Conservation (phyloP, 2,797 vertebrate species). For the Remorina albescens region DNA sequence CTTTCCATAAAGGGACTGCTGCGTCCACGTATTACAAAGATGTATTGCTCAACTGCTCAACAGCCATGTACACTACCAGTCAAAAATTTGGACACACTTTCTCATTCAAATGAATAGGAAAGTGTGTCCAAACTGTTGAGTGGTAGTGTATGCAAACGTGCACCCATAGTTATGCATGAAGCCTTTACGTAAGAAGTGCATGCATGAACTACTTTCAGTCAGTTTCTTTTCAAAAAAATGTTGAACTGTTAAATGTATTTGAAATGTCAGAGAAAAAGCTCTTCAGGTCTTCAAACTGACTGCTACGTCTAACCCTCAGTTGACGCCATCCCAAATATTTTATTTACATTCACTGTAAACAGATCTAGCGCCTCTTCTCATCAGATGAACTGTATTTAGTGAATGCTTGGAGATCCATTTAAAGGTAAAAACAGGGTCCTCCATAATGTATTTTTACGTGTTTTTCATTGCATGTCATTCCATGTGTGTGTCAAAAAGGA, state of each 20-base stretch:
- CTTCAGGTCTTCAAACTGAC: not conserved
- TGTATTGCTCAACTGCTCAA: not conserved
- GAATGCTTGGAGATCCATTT: not conserved
- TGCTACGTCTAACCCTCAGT: not conserved
- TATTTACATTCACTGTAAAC: not conserved
- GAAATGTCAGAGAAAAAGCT: no score
- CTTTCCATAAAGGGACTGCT: slow-evolving; percentile 5
- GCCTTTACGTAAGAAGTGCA: not conserved
- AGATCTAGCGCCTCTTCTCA: not conserved
- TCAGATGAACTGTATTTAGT: not conserved
- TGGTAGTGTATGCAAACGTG: not conserved
- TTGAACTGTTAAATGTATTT: not conserved
- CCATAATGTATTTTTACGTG: not conserved
- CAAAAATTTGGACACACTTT: no score
- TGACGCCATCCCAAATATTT: not conserved
- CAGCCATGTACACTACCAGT: no score
- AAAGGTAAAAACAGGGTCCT: not conserved
- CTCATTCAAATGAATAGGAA: no score
- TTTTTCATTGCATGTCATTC: slow-evolving; percentile 41
- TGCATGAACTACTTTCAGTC: not conserved
- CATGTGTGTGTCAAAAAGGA: slow-evolving; percentile 27
- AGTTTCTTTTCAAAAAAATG: not conserved
- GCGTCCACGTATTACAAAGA: not conserved
- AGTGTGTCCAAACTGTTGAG: no score
- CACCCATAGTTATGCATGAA: not conserved